These are phyloP conservation scores for Meandrina meandrites DNA, from an alignment of 92 coral and sea anemone species.

Conservation along the genomic window DNA sequence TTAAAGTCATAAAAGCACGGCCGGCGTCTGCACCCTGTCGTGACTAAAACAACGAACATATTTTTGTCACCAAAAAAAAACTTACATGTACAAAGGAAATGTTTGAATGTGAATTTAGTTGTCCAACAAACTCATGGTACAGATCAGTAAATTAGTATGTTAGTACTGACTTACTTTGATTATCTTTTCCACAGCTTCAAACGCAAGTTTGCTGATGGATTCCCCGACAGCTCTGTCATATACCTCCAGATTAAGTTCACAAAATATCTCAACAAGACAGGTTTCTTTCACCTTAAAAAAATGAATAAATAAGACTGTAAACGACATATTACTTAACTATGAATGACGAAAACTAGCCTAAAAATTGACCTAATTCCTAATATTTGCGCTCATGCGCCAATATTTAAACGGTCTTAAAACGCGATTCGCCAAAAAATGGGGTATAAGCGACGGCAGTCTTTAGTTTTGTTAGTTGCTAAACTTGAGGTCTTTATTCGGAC, in stretches of 20 bases:
- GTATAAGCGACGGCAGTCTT: too few species aligned
- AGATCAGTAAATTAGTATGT: not conserved
- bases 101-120: not conserved
- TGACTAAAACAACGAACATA: not conserved
- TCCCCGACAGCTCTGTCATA: conserved; percentile 53
- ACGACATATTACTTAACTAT: too few species aligned
- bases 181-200: conserved; percentile 65
- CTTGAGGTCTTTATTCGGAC: too few species aligned
- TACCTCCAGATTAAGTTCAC: conserved; percentile 56
- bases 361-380: too few species aligned
- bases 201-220: conserved; percentile 62
- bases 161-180: conserved; percentile 43
- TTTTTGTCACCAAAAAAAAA: not conserved
- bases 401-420: too few species aligned
- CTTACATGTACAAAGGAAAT: not conserved
- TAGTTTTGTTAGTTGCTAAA: not conserved
- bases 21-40: conserved; percentile 25
- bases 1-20: conserved; percentile 4
- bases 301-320: not conserved
- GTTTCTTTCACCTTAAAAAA: conserved; percentile 11
- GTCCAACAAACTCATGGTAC: not conserved
- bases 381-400: too few species aligned
- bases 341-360: too few species aligned
- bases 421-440: too few species aligned
- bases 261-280: conserved; percentile 57